Base-by-base conservation (phyloP, 2,113 vertebrate genomes). In the Etheostoma cragini region DNA sequence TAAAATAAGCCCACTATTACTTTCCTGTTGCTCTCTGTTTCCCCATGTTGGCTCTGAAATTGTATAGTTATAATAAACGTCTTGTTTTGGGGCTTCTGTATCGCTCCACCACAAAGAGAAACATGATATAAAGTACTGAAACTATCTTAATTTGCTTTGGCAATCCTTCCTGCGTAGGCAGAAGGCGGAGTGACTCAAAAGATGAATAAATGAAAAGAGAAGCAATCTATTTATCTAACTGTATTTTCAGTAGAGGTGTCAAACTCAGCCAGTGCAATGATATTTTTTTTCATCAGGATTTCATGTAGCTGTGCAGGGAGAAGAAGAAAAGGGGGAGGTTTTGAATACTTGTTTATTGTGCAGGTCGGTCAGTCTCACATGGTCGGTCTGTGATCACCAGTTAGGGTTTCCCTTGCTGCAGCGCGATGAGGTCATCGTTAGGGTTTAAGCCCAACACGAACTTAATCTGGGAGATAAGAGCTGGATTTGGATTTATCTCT, bases 401-500 rank as follows among this genome's bases (percentile, higher is more conserved):
- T 78, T 62, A 46, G 88, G 90, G 89, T 84, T 91, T 87, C 87
- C 89, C 90, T 87, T 33, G 8, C 82, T 54, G 81, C 83, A 11
- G 81, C 30, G 30, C 64, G 86, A 91, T 95, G 94, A 94, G 92
- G 94, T 94, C 94, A 95, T 93, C 57, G 57, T 91, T 83, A 63
- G 86, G 90, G 87, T 91, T 93, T 94, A 92, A 94, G 22, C 82
- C 85, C 83, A 91, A 80, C 86, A 72, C 58, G 35, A 82, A 73
- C 68, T 90, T 95, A 95, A 94, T 94, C 94, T 92, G 81, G 58
- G 84, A 92, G 94, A 94, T 94, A 80, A 94, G 71, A 78, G 50
- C 73, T 77, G 93, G 92, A 93, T 92, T 94, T 92, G 88, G 92
- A 92, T 92, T 94, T 92, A 90, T 71, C 83, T 64, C 84, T 90